A percentile compares a stretch with the other conserved stretches of the same genome.
These are phyloP conservation scores for Actinia equina DNA, from an alignment of 64 coral and sea anemone species.

Conservation along the genomic window DNA sequence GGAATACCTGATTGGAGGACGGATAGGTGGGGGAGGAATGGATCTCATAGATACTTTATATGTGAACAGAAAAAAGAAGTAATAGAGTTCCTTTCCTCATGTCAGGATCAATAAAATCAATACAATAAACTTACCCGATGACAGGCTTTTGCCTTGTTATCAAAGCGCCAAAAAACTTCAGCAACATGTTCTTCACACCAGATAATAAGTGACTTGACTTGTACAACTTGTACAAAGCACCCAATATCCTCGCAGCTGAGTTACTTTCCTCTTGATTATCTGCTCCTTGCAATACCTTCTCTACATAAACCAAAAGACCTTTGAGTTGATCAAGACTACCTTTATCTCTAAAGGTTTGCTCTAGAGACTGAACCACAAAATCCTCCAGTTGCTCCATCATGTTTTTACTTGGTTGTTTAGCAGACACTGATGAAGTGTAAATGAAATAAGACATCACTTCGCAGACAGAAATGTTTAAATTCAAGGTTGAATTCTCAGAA, in stretches of 20 bases:
- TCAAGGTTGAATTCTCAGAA: background rate
- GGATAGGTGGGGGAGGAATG: too few relatives aligned
- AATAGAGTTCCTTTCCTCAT: background rate
- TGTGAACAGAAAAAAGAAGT: too few relatives aligned
- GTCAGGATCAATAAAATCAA: background rate
- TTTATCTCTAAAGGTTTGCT: constrained; percentile 25
- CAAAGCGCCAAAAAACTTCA: constrained; percentile 64
- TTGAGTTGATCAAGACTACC: constrained; percentile 47
- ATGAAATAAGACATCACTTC: constrained; percentile 71
- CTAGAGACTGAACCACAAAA: constrained; percentile 50
- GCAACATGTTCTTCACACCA: constrained; percentile 49
- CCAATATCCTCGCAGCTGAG: constrained; percentile 32
- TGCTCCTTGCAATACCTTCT: constrained; percentile 26
- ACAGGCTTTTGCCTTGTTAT: background rate
- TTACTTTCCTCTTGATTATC: constrained; percentile 14
- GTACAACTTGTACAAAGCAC: constrained; percentile 54
- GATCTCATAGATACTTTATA: too few relatives aligned
- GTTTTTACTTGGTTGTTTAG: constrained; percentile 16
- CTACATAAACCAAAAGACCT: constrained; percentile 52
- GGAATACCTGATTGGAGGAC: too few relatives aligned
- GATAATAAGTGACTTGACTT: constrained; percentile 64
- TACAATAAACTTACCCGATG: background rate
- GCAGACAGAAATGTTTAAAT: constrained; percentile 73
- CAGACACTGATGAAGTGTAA: background rate
- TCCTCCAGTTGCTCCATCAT: constrained; percentile 48